Evolutionary conservation across 2,113 vertebrate species (phyloP), one percentile per base, ranked within the genome.

Genomic region (Mixornis gularis): DNA sequence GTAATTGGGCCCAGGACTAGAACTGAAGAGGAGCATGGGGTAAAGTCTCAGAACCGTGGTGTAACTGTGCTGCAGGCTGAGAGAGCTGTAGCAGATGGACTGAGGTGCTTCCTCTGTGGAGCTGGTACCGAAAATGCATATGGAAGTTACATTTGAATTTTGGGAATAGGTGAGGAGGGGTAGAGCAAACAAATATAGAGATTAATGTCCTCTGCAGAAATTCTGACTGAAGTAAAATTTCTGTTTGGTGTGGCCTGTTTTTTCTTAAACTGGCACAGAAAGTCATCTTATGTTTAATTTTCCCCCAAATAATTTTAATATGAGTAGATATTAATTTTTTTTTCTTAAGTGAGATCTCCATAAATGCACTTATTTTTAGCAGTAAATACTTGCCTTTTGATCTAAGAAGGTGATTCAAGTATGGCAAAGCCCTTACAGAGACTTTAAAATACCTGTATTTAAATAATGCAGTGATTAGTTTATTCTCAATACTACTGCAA

Each of bases 31-130:
- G 51, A 90, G 65, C 0, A 2, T 90, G 87, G 85, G 88, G 64
- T 94, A 30, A 56, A 87, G 68, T 91, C 85, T 86, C 52, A 27
- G 89, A 72, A 68, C 80, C 79, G 62, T 90, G 79, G 38, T 84
- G 72, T 68, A 78, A 70, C 73, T 92, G 71, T 51, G 49, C 62
- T 94, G 85, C 30, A 59, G 77, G n/a, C 8, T 81, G 89, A 63
- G 64, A 24, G 6, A 65, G 59, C 38, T 70, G 27, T 0, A 77
- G 74, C 73, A 87, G 66, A 65, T 25, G 38, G 51, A 70, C 52
- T 49, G 70, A 62, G 64, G 10, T 25, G 36, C 46, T 87, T 87
- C 30, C 80, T 68, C 53, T 49, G 40, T 34, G 48, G 59, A 83
- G 55, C 68, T 83, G 38, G 16, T 68, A 20, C 40, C 0, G 0